Conservation (phyloP, 2,888 invertebrate species). For the Ceriagrion tenellum region DNA sequence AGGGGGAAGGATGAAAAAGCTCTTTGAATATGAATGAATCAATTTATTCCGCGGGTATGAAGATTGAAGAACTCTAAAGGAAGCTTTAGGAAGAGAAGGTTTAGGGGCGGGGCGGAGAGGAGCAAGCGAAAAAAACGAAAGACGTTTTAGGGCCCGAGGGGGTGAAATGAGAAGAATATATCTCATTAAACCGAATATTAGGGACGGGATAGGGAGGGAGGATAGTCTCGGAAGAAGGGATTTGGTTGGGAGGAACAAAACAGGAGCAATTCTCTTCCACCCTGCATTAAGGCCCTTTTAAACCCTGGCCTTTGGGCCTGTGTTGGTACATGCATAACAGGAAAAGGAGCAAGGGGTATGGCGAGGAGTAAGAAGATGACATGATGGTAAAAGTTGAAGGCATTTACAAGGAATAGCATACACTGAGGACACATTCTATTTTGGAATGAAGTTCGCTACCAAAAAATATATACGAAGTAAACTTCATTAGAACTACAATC, state of each 20-base stretch:
- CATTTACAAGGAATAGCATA: no score
- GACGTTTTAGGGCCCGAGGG: neutral
- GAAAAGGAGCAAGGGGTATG: no score
- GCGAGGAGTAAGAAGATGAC: no score
- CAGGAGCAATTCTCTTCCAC: neutral
- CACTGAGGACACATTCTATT: no score
- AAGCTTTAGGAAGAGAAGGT: neutral
- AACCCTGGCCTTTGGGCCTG: no score
- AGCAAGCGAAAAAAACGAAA: neutral
- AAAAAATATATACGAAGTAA: no score
- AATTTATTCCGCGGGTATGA: slow-evolving; percentile 37
- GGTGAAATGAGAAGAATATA: slow-evolving; percentile 24
- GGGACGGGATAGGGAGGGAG: neutral
- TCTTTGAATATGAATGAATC: slow-evolving; percentile 60
- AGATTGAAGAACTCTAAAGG: slow-evolving; percentile 1
- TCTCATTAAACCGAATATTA: neutral
- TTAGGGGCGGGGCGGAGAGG: neutral
- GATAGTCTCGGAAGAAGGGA: neutral
- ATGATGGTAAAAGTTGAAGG: no score
- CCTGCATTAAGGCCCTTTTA: neutral
- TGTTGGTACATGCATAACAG: no score
- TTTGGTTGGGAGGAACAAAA: neutral
- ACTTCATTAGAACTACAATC: no score
- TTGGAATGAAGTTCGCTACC: no score
- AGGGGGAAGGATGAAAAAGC: neutral